These are phyloP conservation scores for Lophotriccus pileatus DNA, from an alignment of 2,797 vertebrate species.

Conservation along the genomic window DNA sequence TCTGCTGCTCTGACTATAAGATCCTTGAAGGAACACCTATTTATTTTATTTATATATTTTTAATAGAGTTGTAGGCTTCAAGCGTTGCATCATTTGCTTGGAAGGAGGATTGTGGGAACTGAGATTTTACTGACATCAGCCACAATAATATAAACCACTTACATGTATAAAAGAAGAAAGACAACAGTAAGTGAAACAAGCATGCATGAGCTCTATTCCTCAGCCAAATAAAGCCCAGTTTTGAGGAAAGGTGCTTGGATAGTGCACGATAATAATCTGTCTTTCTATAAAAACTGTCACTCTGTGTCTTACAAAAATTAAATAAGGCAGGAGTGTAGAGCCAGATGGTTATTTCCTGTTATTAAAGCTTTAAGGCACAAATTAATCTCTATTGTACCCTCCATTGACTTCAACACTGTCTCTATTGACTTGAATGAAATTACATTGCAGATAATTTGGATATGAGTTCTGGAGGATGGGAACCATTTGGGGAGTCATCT, in stretches of 20 bases:
- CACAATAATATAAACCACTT: background rate
- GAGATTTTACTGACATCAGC: background rate
- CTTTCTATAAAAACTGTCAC: background rate
- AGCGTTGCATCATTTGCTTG: background rate
- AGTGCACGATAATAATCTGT: background rate
- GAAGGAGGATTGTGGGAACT: background rate
- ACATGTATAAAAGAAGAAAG: background rate
- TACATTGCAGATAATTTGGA: background rate
- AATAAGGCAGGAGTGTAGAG: background rate
- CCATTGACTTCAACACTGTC: background rate
- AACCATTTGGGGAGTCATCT: background rate
- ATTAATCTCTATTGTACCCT: slow-evolving; percentile 25
- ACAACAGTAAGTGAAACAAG: background rate
- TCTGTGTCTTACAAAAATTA: slow-evolving; percentile 34
- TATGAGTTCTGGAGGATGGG: background rate
- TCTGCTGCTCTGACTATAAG: background rate
- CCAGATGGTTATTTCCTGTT: slow-evolving; percentile 43
- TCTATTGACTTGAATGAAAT: background rate
- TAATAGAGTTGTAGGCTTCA: background rate
- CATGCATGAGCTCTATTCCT: background rate
- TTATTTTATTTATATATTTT: background rate
- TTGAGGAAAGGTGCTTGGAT: background rate
- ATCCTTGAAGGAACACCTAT: background rate
- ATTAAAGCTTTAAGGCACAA: slow-evolving; percentile 19
- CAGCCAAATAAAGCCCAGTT: background rate